Evolutionary conservation across 2,797 vertebrate genomes (phyloP), one percentile per base, ranked within the genome.

Genomic region (Mionectes olivaceus): DNA sequence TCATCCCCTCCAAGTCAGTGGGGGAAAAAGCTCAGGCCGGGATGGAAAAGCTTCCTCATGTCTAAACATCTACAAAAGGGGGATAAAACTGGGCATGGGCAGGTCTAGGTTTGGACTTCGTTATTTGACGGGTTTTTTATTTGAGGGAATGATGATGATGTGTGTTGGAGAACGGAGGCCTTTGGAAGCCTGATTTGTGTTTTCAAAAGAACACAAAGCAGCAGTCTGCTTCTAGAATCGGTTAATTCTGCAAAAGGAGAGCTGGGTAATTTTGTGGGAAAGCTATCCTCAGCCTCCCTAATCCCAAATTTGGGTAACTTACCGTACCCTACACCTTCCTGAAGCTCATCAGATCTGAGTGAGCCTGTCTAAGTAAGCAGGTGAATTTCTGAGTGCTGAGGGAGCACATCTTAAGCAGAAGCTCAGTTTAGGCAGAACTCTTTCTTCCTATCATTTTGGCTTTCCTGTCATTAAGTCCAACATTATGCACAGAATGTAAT

Each of bases 391-490:
- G 55, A 74, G 25, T 28, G 21, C 44, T 86, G 85, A 52, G 56
- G 71, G 13, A 83, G 47, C n/a, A 83, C 16, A 49, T 14, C 32
- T 83, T 80, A 70, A 93, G 27, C 28, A 91, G 47, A 87, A 96
- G 82, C 17, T 87, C 71, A 68, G 73, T 82, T 69, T 76, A 67
- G 41, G 18, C 35, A 82, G 35, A 84, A 16, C 4, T 84, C 30
- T 33, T 35, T 49, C 35, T 84, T 92, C 25, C 25, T 79, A 43
- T 65, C 0, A 27, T 79, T 82, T 94, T 73, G 63, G 12, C 28
- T 82, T 93, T 84, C n/a, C 35, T 82, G 87, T 92, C 28, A 46
- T 59, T 60, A 91, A 83, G 74, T 67, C 67, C 44, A 59, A 85
- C 65, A 89, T 74, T 87, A 85, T 56, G 47, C 37, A 79, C n/a